Evolutionary conservation across 2,113 vertebrate genomes (phyloP).

Genomic region (Callospermophilus lateralis): DNA sequence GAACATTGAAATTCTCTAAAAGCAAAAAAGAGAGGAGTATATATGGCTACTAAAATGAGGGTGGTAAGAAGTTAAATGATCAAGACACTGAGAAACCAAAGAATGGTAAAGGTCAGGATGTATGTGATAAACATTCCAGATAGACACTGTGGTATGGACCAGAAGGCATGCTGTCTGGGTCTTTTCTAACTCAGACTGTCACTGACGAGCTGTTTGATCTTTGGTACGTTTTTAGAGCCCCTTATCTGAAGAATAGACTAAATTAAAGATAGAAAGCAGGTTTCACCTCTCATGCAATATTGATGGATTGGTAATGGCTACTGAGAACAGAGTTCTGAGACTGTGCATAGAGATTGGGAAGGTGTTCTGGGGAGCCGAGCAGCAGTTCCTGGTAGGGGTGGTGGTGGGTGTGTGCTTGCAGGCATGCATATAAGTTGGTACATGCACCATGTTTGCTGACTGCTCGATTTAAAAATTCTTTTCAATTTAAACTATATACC

Average conservation of each 20-base stretch:
- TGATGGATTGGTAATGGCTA: conserved; percentile 59
- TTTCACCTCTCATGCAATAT: conserved; percentile 25
- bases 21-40: not conserved
- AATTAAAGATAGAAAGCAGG: conserved; percentile 63
- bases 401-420: not conserved
- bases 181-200: conserved; percentile 61
- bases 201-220: conserved; percentile 71
- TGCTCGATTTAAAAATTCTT: not conserved
- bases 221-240: conserved; percentile 33
- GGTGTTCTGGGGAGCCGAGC: not conserved
- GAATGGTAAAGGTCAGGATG: not conserved
- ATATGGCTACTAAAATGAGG: conserved; percentile 1
- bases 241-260: conserved; percentile 67
- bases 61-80: conserved; percentile 36
- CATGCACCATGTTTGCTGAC: not conserved
- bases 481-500: not conserved
- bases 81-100: not conserved
- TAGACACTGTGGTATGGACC: not conserved
- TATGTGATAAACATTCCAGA: conserved; percentile 38
- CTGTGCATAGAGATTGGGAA: not conserved
- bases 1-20: conserved; percentile 39
- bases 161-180: conserved; percentile 38
- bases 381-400: not conserved
- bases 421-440: not conserved
- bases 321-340: conserved; percentile 21